These are phyloP conservation scores for Anthrax anthrax DNA, from an alignment of 2,888 invertebrate genomes.

Conservation along the genomic window DNA sequence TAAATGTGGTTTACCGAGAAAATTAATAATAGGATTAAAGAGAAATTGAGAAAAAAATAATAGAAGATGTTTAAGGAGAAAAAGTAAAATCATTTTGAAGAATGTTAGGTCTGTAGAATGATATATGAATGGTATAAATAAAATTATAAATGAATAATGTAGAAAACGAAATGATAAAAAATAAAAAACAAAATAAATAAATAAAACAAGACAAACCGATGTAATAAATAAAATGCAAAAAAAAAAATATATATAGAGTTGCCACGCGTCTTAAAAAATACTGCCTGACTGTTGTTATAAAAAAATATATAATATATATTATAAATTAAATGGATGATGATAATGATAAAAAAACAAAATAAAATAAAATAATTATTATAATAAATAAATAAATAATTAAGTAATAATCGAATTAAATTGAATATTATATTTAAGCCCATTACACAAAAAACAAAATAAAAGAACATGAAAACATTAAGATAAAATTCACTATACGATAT, in stretches of 20 bases:
- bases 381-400: not conserved
- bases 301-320: slow-evolving; percentile 4
- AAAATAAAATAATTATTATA: not conserved
- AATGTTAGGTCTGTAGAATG: no score
- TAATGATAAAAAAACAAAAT: not conserved
- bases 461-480: not conserved
- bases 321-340: not conserved
- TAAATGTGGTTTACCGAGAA: no score
- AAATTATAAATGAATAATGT: not conserved
- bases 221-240: not conserved
- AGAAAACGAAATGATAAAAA: not conserved
- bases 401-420: no score
- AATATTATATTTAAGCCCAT: not conserved
- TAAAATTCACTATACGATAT: not conserved
- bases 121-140: no score
- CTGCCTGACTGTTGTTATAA: slow-evolving; percentile 14
- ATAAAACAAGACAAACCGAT: no score
- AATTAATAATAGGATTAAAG: no score
- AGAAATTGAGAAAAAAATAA: no score
- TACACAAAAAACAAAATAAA: not conserved
- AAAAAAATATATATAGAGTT: slow-evolving; percentile 2
- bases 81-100: no score
- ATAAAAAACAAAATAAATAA: no score
- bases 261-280: slow-evolving; percentile 13
- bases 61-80: no score